Base-by-base conservation (phyloP, 2,888 invertebrate species). In the Ganaspis brasiliensis region DNA sequence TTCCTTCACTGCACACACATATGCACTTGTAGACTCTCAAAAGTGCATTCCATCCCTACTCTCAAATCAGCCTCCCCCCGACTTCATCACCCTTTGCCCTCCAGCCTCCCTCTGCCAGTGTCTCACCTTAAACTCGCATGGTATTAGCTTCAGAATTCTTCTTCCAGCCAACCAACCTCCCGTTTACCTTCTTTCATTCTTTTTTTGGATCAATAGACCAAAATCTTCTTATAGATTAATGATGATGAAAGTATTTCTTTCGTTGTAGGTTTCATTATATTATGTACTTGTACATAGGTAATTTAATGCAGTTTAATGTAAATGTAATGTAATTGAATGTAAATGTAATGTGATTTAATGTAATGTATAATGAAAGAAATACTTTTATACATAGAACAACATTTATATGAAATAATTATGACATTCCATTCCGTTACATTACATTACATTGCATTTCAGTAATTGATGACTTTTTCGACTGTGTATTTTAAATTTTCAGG, bases 31-130 rank as follows among this genome's bases (percentile, higher is more conserved):
- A 81, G 84, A 89, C 89, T 86, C 83, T 86, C 78, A 87, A 89
- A 89, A 89, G 90, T 90, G 90, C 89, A 88, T 85, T 83, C 81
- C 73, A 76, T 74, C 76, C 78, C 82, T 81, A 79, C 77, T 77
- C 74, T 26, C 79, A 76, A 78, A 75, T 74, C 56, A 59, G 73
- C 59, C 72, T 52, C 75, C 37, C 72, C 63, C 72, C 61, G 82
- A 81, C 82, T 45, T 49, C 63, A 37, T 77, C 81, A 12, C 82
- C 84, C 76, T 84, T 85, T 83, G 83, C 84, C 84, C 88, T 88
- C 87, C 49, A 19, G 16, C 59, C 52, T 71, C 45, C 57, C 57
- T 57, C 57, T 59, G 16, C 16, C 52, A n/a, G n/a, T 16, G 71
- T 71, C 52, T 71, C 71, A 52, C 71, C 55, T 35, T 52, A 49